A percentile compares a stretch with the other conserved stretches of the same genome.
phyloP scores from a whole-genome alignment of 2,113 vertebrate species.

The Lepisosteus osseus region DNA sequence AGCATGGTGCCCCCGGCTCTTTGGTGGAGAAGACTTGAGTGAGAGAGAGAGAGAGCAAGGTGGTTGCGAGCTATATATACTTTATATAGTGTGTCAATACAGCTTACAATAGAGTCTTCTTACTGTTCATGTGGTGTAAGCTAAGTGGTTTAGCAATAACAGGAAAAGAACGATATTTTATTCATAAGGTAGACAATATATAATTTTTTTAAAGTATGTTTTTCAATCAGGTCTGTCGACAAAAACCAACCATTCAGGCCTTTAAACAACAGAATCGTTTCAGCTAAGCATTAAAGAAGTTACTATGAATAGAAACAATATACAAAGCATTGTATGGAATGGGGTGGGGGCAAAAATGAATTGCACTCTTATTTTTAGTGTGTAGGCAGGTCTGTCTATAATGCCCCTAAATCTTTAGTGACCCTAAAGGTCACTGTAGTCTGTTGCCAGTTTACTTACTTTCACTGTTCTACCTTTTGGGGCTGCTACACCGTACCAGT shows the following conservation, averaged over 20 bases:
- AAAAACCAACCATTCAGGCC: no score
- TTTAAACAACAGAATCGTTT: no score
- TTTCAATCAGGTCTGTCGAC: no score
- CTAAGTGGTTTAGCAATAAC: slow-evolving; percentile 51
- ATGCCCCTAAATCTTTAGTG: no score
- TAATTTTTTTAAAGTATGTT: no score
- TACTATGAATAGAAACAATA: no score
- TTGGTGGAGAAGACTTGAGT: slow-evolving; percentile 74
- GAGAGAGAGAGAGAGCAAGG: slow-evolving; percentile 50
- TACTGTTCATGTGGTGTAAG: slow-evolving; percentile 32
- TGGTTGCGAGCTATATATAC: slow-evolving; percentile 58
- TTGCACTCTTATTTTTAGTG: not conserved
- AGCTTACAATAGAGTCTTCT: slow-evolving; percentile 46
- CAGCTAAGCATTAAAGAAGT: no score
- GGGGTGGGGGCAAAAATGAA: no score
- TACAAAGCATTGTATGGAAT: no score
- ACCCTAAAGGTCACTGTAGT: slow-evolving; percentile 12
- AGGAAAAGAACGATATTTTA: slow-evolving; percentile 32
- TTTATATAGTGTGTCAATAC: slow-evolving; percentile 58
- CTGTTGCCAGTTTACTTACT: slow-evolving; percentile 46
- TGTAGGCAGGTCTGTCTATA: not conserved
- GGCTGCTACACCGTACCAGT: slow-evolving; percentile 29
- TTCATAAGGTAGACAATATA: no score
- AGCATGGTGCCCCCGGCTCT: slow-evolving; percentile 82
- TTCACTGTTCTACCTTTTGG: slow-evolving; percentile 59